phyloP scores from a whole-genome alignment of 2,888 invertebrate species.

The Sarcophaga subvicina region DNA sequence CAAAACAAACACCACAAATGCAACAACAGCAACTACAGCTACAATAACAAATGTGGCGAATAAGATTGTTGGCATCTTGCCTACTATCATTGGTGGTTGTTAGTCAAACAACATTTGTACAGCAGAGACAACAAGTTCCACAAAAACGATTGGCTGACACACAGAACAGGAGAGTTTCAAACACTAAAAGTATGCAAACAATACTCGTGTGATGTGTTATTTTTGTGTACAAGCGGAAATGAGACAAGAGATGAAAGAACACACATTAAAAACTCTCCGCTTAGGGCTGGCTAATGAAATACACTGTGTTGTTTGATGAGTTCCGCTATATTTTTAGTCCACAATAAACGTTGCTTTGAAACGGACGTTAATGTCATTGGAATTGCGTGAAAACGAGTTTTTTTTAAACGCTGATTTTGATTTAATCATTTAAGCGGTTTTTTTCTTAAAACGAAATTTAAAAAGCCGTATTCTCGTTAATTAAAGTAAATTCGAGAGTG shows the following conservation, averaged over 20 bases:
- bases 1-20: background rate
- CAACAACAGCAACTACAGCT: background rate
- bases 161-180: background rate
- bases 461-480: background rate
- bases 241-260: background rate
- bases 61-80: slow-evolving; percentile 36
- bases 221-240: background rate
- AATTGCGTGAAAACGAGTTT: slow-evolving; percentile 44
- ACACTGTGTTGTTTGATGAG: slow-evolving; percentile 31
- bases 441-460: background rate
- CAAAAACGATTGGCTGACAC: slow-evolving; percentile 53
- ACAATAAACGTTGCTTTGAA: slow-evolving; percentile 75
- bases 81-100: slow-evolving; percentile 45
- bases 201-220: background rate
- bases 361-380: slow-evolving; percentile 72
- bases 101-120: slow-evolving; percentile 14
- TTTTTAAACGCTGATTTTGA: background rate
- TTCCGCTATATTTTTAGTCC: slow-evolving; percentile 73
- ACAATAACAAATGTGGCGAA: slow-evolving; percentile 54
- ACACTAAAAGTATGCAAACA: background rate
- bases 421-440: background rate
- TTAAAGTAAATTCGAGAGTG: slow-evolving; percentile 25
- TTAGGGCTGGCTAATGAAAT: slow-evolving; percentile 25
- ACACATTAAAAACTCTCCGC: slow-evolving; percentile 56
- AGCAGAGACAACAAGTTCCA: slow-evolving; percentile 47